Evolutionary conservation across 2,888 invertebrate genomes (phyloP).

Genomic region (Liopterus haemorrhoidalis): DNA sequence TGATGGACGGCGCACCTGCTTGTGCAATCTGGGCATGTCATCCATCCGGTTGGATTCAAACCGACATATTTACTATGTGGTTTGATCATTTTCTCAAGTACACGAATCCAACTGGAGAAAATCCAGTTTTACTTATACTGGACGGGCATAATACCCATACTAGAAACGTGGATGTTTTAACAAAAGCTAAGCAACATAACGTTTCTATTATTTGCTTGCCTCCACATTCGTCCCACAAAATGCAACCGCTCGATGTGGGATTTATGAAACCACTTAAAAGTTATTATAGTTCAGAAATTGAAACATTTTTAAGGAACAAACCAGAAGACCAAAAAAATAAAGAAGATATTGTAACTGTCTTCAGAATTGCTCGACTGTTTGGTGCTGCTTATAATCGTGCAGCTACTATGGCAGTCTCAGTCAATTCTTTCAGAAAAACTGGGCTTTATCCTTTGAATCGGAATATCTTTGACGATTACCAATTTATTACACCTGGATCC

Average conservation of each 20-base stretch:
- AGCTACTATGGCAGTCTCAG: too few relatives aligned
- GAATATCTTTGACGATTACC: too few relatives aligned
- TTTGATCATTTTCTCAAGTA: slow-evolving; percentile 33
- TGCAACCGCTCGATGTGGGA: slow-evolving; percentile 38
- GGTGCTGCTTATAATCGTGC: too few relatives aligned
- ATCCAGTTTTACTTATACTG: slow-evolving; percentile 30
- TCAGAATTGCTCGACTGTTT: too few relatives aligned
- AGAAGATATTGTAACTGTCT: too few relatives aligned
- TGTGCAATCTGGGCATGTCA: slow-evolving; percentile 33
- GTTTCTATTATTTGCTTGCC: slow-evolving; percentile 19
- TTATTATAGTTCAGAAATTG: slow-evolving; percentile 36
- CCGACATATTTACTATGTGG: slow-evolving; percentile 37
- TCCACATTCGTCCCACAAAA: slow-evolving; percentile 29
- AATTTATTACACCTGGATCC: too few relatives aligned
- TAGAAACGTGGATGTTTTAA: slow-evolving; percentile 36
- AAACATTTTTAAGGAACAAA: slow-evolving; percentile 34
- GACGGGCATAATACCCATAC: slow-evolving; percentile 30
- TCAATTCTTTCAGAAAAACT: too few relatives aligned
- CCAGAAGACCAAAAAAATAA: too few relatives aligned
- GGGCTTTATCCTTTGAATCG: too few relatives aligned
- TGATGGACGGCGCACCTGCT: slow-evolving; percentile 37
- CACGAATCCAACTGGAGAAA: slow-evolving; percentile 16
- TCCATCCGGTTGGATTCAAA: slow-evolving; percentile 38
- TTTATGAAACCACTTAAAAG: slow-evolving; percentile 40
- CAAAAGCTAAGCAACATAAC: slow-evolving; percentile 29